Evolutionary conservation across 2,797 vertebrate species (phyloP).

Genomic region (Garrulus glandarius): DNA sequence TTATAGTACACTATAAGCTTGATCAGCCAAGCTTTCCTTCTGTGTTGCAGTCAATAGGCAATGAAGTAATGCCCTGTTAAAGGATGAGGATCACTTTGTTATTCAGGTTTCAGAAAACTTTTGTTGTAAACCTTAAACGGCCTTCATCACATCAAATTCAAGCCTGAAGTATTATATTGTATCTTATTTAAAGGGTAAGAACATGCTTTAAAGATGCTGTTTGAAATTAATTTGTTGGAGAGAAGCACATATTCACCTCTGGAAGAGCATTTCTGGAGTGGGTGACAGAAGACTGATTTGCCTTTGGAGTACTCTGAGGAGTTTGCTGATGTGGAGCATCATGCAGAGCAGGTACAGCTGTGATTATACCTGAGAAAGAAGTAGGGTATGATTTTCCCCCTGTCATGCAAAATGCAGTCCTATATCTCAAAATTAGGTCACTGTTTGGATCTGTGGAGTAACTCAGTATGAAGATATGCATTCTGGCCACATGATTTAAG

Average conservation of each 20-base stretch:
- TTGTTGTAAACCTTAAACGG: not conserved
- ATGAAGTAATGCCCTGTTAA: not conserved
- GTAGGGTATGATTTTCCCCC: not conserved
- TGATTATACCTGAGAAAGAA: slow-evolving; percentile 66
- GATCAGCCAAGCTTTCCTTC: not conserved
- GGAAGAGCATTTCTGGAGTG: not conserved
- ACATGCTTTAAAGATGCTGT: not conserved
- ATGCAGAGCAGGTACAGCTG: slow-evolving; percentile 72
- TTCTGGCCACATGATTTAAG: not conserved
- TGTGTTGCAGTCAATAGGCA: not conserved
- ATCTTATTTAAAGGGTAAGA: not conserved
- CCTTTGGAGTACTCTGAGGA: not conserved
- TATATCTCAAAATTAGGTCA: not conserved
- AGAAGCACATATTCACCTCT: slow-evolving; percentile 15
- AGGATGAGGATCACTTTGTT: not conserved
- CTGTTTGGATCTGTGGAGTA: not conserved
- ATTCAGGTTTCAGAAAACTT: not conserved
- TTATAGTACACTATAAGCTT: not conserved
- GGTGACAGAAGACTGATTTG: not conserved
- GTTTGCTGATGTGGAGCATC: slow-evolving; percentile 51
- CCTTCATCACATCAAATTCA: not conserved
- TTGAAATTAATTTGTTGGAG: not conserved
- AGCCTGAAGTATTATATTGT: not conserved
- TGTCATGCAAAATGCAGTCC: not conserved
- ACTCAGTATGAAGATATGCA: not conserved